Conservation (phyloP, 2,797 vertebrate genomes). For the Furcifer pardalis region DNA sequence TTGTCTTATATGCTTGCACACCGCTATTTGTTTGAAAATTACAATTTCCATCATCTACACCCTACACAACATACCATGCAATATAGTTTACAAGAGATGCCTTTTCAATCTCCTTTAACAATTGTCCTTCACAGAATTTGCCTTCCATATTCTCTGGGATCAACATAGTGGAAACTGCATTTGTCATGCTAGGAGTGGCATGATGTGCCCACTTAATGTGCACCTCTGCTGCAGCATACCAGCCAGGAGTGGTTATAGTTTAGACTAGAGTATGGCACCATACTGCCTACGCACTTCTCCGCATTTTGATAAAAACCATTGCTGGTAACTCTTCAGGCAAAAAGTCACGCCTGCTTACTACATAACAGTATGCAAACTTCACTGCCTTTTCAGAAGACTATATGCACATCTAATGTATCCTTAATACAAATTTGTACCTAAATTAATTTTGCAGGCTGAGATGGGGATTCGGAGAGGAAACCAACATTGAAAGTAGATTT, state of each 20-base stretch:
- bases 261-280: constrained; percentile 12
- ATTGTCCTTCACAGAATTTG: not conserved
- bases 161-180: not conserved
- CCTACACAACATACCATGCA: not conserved
- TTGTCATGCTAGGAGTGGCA: not conserved
- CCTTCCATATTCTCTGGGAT: not conserved
- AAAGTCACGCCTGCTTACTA: not conserved
- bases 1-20: no score
- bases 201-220: not conserved
- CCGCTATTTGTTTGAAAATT: no score
- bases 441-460: not conserved
- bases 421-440: not conserved
- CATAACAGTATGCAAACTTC: not conserved
- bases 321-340: not conserved
- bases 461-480: not conserved
- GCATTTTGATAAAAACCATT: not conserved
- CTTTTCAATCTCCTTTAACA: not conserved
- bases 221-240: constrained; percentile 13
- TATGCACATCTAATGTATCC: not conserved
- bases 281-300: not conserved
- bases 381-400: not conserved
- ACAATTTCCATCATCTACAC: not conserved
- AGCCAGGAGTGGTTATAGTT: not conserved
- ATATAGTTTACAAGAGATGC: not conserved
- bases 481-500: not conserved